Evolutionary conservation across 2,888 invertebrate species (phyloP).

Genomic region (Cheilosia variabilis): DNA sequence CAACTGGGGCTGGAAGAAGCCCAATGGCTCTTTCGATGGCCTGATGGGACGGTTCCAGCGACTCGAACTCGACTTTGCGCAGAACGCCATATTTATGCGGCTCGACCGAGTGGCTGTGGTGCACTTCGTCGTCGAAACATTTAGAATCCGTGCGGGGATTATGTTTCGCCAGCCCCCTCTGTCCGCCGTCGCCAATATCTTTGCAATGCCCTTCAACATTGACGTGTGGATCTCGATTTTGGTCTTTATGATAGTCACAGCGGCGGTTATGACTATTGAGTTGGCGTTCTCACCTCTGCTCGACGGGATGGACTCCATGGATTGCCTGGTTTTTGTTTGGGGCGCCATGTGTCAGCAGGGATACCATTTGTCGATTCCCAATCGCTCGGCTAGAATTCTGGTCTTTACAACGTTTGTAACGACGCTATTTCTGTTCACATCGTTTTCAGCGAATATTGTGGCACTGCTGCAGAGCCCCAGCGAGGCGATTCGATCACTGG

Average conservation of each 20-base stretch:
- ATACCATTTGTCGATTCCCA: slow-evolving; percentile 84
- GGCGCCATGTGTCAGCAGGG: slow-evolving; percentile 87
- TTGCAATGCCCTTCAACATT: slow-evolving; percentile 85
- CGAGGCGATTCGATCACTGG: slow-evolving; percentile 85
- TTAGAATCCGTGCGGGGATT: slow-evolving; percentile 84
- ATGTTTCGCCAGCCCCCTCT: slow-evolving; percentile 87
- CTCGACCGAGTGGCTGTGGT: slow-evolving; percentile 85
- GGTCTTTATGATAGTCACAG: slow-evolving; percentile 79
- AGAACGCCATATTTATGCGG: slow-evolving; percentile 85
- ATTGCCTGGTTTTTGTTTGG: slow-evolving; percentile 85
- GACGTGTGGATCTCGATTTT: slow-evolving; percentile 85
- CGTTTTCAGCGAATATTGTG: slow-evolving; percentile 88
- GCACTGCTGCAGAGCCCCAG: slow-evolving; percentile 87
- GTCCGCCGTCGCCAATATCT: slow-evolving; percentile 87
- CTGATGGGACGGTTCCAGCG: slow-evolving; percentile 86
- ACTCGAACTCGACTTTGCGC: slow-evolving; percentile 85
- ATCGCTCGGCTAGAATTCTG: slow-evolving; percentile 85
- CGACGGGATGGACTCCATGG: slow-evolving; percentile 81
- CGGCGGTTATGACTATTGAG: slow-evolving; percentile 78
- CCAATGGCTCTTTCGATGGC: slow-evolving; percentile 86
- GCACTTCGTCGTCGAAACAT: slow-evolving; percentile 85
- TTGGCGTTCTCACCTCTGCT: slow-evolving; percentile 78
- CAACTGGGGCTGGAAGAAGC: slow-evolving; percentile 85
- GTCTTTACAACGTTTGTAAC: slow-evolving; percentile 85
- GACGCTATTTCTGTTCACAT: slow-evolving; percentile 86